phyloP scores from a whole-genome alignment of 1,140 invertebrate genomes.

The Neodiprion virginianus region DNA sequence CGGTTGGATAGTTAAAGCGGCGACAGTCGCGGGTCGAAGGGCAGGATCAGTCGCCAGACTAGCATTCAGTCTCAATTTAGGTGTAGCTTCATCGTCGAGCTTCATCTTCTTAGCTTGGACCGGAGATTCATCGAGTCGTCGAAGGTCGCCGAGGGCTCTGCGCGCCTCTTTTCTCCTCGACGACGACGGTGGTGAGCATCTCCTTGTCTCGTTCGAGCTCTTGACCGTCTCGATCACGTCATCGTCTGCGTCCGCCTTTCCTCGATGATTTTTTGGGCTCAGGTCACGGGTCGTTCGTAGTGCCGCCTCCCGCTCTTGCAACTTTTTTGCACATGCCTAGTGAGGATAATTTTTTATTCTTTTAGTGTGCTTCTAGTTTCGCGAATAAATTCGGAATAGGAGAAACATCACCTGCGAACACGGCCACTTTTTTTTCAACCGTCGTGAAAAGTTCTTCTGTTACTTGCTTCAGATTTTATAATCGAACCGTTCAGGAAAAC shows the following conservation, averaged over 20 bases:
- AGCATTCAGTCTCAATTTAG: constrained; percentile 77
- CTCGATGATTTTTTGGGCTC: not conserved
- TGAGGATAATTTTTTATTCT: not conserved
- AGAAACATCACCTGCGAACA: not conserved
- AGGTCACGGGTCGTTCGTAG: constrained; percentile 6
- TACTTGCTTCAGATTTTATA: too few species aligned
- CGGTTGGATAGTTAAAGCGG: constrained; percentile 55
- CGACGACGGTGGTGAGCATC: constrained; percentile 26
- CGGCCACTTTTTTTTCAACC: not conserved
- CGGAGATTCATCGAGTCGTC: constrained; percentile 32
- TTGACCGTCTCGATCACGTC: not conserved
- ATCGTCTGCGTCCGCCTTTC: constrained; percentile 33
- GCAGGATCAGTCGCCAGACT: constrained; percentile 83
- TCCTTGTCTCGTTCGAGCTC: constrained; percentile 41
- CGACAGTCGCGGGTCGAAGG: constrained; percentile 65
- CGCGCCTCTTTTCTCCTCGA: constrained; percentile 21
- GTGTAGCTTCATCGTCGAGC: constrained; percentile 60
- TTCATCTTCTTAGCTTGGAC: constrained; percentile 47
- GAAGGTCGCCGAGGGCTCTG: constrained; percentile 27
- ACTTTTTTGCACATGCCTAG: not conserved
- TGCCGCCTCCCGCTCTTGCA: not conserved
- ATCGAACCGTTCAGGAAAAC: too few species aligned
- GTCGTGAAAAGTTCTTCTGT: not conserved
- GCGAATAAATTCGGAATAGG: not conserved
- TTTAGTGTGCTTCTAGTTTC: not conserved